These are phyloP conservation scores for Drosophila greeni DNA, from an alignment of 2,888 invertebrate genomes.

Conservation along the genomic window DNA sequence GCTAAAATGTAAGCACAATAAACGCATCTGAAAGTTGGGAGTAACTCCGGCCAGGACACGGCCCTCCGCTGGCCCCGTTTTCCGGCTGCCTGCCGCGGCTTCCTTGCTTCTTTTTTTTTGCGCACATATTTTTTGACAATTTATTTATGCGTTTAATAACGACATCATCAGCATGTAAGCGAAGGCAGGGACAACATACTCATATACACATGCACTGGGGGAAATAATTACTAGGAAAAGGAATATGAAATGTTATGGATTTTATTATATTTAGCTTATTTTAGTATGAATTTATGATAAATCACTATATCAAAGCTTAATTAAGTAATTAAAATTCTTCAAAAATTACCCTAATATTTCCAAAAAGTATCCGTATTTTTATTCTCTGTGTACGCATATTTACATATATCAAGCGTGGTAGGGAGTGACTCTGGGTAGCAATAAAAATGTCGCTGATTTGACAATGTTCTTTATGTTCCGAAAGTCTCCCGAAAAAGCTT, in stretches of 20 bases:
- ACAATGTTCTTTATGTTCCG: conserved; percentile 66
- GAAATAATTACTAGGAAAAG: background rate
- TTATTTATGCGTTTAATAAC: conserved; percentile 73
- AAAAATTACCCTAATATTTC: background rate
- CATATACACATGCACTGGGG: conserved; percentile 13
- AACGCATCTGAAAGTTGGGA: conserved; percentile 36
- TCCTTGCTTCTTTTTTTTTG: conserved; percentile 31
- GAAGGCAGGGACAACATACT: conserved; percentile 10
- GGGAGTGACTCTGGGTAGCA: conserved; percentile 41
- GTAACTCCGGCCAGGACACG: conserved; percentile 5
- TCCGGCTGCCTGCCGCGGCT: conserved; percentile 6
- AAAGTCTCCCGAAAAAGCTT: conserved; percentile 35
- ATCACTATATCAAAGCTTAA: background rate
- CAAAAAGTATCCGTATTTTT: background rate
- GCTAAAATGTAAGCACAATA: conserved; percentile 39
- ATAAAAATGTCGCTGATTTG: conserved; percentile 74
- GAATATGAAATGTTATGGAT: no score
- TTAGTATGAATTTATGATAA: background rate
- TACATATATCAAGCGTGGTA: conserved; percentile 17
- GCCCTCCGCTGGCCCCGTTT: background rate
- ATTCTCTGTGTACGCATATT: conserved; percentile 11
- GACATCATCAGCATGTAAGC: conserved; percentile 68
- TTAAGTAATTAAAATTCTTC: background rate
- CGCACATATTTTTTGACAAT: conserved; percentile 58
- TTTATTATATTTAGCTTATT: background rate